Conservation (phyloP, 2,113 vertebrate genomes). For the Rhynchomys soricoides region DNA sequence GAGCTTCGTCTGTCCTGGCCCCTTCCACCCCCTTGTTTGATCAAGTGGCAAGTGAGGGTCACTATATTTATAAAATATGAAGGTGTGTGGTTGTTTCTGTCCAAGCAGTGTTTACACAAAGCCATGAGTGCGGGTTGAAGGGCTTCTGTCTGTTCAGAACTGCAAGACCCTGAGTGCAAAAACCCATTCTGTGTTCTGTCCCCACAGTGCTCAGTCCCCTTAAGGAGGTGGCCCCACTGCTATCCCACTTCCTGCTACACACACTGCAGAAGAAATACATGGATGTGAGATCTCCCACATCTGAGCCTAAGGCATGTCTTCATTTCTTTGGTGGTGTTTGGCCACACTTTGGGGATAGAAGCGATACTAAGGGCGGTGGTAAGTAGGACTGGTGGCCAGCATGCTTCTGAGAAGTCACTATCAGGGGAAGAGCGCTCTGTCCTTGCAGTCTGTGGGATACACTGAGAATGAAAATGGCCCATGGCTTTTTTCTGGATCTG, state of each 20-base stretch:
- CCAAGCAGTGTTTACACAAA: too few species aligned
- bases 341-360: neutral
- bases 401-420: too few species aligned
- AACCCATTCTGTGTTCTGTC: too few species aligned
- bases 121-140: neutral
- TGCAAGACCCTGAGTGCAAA: rapidly evolving
- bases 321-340: neutral
- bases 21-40: neutral
- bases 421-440: rapidly evolving
- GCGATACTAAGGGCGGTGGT: rapidly evolving
- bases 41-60: neutral
- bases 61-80: neutral
- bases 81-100: neutral
- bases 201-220: rapidly evolving
- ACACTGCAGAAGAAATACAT: neutral
- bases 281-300: rapidly evolving
- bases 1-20: neutral
- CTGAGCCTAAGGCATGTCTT: neutral
- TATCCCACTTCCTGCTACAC: rapidly evolving
- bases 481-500: rapidly evolving
- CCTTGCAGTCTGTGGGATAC: neutral
- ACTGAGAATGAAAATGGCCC: rapidly evolving
- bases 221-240: neutral
- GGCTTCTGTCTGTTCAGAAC: neutral
- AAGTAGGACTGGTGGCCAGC: too few species aligned